Evolutionary conservation across 2,888 invertebrate species (phyloP), one percentile per base, ranked within the genome.

Genomic region (Epiperipatus broadwayi): DNA sequence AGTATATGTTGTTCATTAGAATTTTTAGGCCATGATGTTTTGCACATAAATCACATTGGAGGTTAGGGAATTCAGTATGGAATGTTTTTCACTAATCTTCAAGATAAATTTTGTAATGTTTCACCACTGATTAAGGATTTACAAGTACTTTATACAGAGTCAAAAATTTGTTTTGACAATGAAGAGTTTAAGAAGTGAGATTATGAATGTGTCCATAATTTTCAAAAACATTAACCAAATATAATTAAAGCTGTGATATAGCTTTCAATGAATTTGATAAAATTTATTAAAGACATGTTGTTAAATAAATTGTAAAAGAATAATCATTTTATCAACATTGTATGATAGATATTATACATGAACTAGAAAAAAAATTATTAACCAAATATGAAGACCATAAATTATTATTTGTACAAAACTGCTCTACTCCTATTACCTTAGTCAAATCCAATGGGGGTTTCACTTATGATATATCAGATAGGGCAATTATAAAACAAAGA

Each of bases 31-130:
- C 79, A 93, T 61, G 76, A 91, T 60, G 91, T 95, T 0, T 53
- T 89, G 4, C 70, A 93, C 25, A 59, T 95, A 10, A 95, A 93
- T 60, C 95, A 97, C 55, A 66, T 97, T 10, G 95, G 95, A 7
- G 95, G 97, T 60, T 97, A 95, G 97, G 95, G 95, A 12, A 97
- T 95, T 0, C 95, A 93, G 58, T 97, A 97, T 66, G 95, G 97
- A 25, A 99, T 99, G 97, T 65, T 99, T 20, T 91, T 97, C 50
- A 89, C 93, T 35, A 89, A 97, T 63, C 67, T 72, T 35, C 76
- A 87, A 61, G 95, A 97, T 44, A 71, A 72, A 53, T 95, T 78
- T 54, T 59, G 71, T 31, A 71, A 66, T 1, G 71, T 74, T 42
- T 58, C 63, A n/a, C 93, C 95, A 12, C 79, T 91, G 1, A 87